Evolutionary conservation across 2,888 invertebrate species (phyloP), one percentile per base, ranked within the genome.

Genomic region (Lithodes maja): DNA sequence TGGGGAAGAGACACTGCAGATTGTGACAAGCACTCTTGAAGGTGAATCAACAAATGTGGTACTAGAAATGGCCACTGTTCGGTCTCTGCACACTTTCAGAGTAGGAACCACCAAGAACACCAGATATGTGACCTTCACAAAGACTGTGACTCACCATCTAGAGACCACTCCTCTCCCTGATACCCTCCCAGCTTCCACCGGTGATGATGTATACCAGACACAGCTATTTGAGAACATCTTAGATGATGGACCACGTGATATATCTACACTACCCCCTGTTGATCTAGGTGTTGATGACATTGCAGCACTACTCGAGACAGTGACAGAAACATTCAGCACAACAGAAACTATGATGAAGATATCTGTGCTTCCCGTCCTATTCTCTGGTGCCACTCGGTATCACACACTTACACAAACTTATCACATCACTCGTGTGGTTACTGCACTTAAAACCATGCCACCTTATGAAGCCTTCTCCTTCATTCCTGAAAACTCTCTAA

Each of bases 321-420:
- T 97, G 77, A 97, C 97, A 0, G 98, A 98, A 94, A 97, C 97
- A 2, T 98, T 97, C 94, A 97, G 98, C 92, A 97, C 98, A 3
- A 98, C 97, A 0, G 97, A 98, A 94, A 95, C 96, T 9, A 96
- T 98, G 95, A 94, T 97, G 33, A 98, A 97, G 94, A 98, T 98
- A 0, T 97, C 98, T 93, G 96, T 98, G 90, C 94, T 98, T 84
- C 98, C 98, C 0, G 96, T 98, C 0, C 95, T 98, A 71, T 95
- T 95, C 91, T 96, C 96, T 90, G 95, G 95, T 17, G 96, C 96
- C 90, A 95, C 97, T 92, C 97, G 97, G 0, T 92, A 92, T 83
- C 84, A 97, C 92, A 98, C 98, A 0, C 95, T 98, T 82, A 96
- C 98, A 1, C 98, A 98, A 94, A 98, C 98, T 0, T 98, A 98